Percentiles rank a stretch among this genome's conserved stretches.
Evolutionary conservation across 2,113 vertebrate genomes (phyloP).

Genomic region (Oryzias javanicus): DNA sequence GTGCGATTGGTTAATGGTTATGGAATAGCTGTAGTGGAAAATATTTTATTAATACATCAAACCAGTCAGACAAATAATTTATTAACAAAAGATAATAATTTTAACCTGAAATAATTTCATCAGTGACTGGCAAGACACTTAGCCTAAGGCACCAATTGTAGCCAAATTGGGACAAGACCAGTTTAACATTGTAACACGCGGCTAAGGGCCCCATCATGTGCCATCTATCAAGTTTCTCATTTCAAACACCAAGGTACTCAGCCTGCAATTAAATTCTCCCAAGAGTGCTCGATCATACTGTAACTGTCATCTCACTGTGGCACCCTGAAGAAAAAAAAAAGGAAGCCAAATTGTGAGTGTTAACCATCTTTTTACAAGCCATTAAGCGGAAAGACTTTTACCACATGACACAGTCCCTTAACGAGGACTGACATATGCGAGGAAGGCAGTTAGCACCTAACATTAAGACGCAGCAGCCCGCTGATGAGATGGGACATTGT

Average conservation of each 20-base stretch:
- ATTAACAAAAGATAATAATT: constrained; percentile 30
- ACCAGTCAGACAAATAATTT: constrained; percentile 31
- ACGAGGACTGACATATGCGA: constrained; percentile 99
- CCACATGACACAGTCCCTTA: constrained; percentile 86
- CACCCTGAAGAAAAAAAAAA: constrained; percentile 37
- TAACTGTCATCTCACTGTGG: constrained; percentile 62
- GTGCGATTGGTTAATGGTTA: constrained; percentile 37
- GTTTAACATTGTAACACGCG: constrained; percentile 32
- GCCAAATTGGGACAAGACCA: constrained; percentile 31
- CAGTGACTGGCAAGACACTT: constrained; percentile 26
- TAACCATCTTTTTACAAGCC: constrained; percentile 99
- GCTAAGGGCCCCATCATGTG: constrained; percentile 43
- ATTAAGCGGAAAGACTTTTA: constrained; percentile 93
- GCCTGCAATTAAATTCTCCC: constrained; percentile 67
- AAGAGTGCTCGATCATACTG: constrained; percentile 65
- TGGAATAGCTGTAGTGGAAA: constrained; percentile 27
- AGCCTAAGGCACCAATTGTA: constrained; percentile 25
- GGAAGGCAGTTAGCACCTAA: constrained; percentile 92
- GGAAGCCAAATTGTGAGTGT: constrained; percentile 89
- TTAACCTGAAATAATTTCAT: constrained; percentile 34
- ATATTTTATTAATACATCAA: constrained; percentile 36
- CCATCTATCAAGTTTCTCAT: constrained; percentile 34
- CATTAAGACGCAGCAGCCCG: constrained; percentile 81
- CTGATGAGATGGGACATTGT: constrained; percentile 87
- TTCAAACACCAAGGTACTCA: constrained; percentile 42